phyloP scores from a whole-genome alignment of 1,140 invertebrate genomes.

The Ctenoplectra terminalis region DNA sequence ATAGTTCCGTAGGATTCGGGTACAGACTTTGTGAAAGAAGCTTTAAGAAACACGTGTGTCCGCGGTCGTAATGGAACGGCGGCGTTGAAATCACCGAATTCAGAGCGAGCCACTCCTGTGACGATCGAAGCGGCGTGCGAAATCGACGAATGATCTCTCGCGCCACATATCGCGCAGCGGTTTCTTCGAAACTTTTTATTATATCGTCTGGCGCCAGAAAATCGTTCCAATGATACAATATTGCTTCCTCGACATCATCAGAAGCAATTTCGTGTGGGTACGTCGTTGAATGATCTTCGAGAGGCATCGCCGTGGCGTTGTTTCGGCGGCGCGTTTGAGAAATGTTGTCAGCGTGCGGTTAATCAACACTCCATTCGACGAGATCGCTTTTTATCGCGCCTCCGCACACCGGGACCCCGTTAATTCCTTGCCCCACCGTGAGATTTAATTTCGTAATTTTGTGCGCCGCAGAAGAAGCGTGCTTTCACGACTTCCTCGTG shows the following conservation, averaged over 20 bases:
- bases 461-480: conserved; percentile 8
- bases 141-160: neutral
- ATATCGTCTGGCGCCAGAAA: neutral
- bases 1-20: too few species aligned
- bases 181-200: neutral
- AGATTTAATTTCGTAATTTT: conserved; percentile 60
- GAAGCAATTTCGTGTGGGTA: neutral
- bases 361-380: conserved; percentile 56
- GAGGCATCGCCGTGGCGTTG: neutral
- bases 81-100: conserved; percentile 12
- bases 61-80: too few species aligned
- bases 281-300: neutral
- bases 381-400: conserved; percentile 49
- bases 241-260: neutral
- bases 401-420: conserved; percentile 17
- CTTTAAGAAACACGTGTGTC: too few species aligned
- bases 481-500: neutral
- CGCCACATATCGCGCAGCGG: neutral
- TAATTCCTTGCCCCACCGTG: conserved; percentile 51
- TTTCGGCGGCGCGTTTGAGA: conserved; percentile 26
- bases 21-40: too few species aligned
- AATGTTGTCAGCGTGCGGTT: too few species aligned
- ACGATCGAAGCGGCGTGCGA: conserved; percentile 14
- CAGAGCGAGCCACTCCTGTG: neutral
- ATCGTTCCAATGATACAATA: conserved; percentile 15